Evolutionary conservation across 2,797 vertebrate species (phyloP).

Genomic region (Odontamblyopus rebecca): DNA sequence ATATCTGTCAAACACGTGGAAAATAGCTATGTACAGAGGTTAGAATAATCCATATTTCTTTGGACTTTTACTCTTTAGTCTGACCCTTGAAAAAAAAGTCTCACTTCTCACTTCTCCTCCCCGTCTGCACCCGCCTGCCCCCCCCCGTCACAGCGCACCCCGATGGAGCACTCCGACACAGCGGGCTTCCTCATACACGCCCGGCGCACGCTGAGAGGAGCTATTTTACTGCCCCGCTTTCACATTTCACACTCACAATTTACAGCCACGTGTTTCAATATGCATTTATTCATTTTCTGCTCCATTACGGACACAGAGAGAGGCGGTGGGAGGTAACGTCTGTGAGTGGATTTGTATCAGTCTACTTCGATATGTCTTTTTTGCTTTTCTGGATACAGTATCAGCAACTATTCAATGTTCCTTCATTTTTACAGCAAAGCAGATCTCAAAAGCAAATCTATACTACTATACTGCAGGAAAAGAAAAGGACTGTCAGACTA

Average conservation of each 20-base stretch:
- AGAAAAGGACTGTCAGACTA: no score
- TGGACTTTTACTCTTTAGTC: no score
- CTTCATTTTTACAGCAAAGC: neutral
- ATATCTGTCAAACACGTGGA: no score
- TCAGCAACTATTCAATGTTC: neutral
- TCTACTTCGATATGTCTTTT: neutral
- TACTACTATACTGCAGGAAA: no score
- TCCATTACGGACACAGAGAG: neutral
- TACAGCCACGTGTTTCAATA: neutral
- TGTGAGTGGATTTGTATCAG: neutral
- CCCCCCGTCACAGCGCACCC: neutral
- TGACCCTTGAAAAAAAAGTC: no score
- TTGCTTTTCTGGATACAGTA: neutral
- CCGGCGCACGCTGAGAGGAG: neutral
- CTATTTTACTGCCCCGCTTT: constrained; percentile 2
- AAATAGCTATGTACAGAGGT: no score
- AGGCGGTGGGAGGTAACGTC: neutral
- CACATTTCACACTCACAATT: neutral
- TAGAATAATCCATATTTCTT: no score
- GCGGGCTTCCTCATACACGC: constrained; percentile 1
- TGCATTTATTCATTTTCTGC: neutral
- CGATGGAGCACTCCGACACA: constrained; percentile 1
- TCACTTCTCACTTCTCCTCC: no score
- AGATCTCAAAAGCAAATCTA: no score
- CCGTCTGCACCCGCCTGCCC: no score